Evolutionary conservation across 2,888 invertebrate species (phyloP).

Genomic region (Plagiodera versicolora): DNA sequence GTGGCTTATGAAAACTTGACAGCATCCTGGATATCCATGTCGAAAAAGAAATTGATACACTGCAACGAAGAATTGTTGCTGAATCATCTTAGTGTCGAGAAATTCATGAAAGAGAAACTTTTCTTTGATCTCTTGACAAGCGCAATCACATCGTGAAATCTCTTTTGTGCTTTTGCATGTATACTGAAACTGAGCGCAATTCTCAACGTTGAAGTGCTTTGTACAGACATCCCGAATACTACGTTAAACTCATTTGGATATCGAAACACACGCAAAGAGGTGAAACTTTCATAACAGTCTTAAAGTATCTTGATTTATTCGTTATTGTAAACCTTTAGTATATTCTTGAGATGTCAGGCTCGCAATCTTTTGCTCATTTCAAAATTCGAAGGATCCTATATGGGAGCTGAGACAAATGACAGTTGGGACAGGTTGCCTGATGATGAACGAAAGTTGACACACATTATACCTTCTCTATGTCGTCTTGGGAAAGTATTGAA

Average conservation of each 20-base stretch:
- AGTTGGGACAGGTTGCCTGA: too few species aligned
- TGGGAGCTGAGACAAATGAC: too few species aligned
- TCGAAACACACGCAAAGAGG: background rate
- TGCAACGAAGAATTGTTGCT: conserved; percentile 20
- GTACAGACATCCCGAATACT: conserved; percentile 9
- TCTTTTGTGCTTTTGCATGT: conserved; percentile 25
- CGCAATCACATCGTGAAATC: conserved; percentile 24
- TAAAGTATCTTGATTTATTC: too few species aligned
- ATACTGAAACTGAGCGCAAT: conserved; percentile 21
- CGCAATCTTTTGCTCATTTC: too few species aligned
- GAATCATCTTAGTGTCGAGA: conserved; percentile 25
- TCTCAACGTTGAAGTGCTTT: conserved; percentile 18
- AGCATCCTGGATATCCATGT: too few species aligned
- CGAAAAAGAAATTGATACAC: conserved; percentile 8
- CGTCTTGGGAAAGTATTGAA: too few species aligned
- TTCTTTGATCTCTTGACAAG: conserved; percentile 20
- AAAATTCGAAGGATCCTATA: too few species aligned
- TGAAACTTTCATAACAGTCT: background rate
- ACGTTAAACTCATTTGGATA: conserved; percentile 8
- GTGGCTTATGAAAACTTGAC: too few species aligned
- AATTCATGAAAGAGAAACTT: conserved; percentile 21
- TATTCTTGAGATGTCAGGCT: too few species aligned
- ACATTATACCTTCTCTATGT: too few species aligned
- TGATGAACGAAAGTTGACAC: too few species aligned
- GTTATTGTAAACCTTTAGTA: too few species aligned